These are phyloP conservation scores for Champsocephalus esox DNA, from an alignment of 2,797 vertebrate genomes.

Conservation along the genomic window DNA sequence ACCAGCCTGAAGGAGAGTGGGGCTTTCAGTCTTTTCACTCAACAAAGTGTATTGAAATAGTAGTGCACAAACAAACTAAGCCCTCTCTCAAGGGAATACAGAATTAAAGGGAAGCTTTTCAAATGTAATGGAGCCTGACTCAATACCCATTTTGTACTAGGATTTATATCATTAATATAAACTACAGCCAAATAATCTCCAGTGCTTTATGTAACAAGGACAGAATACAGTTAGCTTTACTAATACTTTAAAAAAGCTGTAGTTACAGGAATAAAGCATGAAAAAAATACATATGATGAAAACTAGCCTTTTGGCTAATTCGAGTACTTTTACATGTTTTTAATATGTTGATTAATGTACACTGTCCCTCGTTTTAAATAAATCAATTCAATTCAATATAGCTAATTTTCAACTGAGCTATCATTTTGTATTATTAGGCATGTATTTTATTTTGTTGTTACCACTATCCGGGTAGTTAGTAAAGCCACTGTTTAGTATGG, in stretches of 20 bases:
- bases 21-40: not conserved
- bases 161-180: slow-evolving; percentile 35
- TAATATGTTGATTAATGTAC: too few species aligned
- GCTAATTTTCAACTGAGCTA: slow-evolving; percentile 6
- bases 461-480: not conserved
- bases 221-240: not conserved
- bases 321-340: too few species aligned
- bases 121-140: slow-evolving; percentile 1
- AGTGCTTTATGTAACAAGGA: slow-evolving; percentile 1
- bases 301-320: too few species aligned
- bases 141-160: not conserved
- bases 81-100: not conserved
- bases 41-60: not conserved
- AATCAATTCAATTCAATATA: too few species aligned
- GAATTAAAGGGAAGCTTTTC: slow-evolving; percentile 1
- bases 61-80: slow-evolving; percentile 5
- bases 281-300: not conserved
- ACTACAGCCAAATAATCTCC: not conserved
- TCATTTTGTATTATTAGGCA: not conserved
- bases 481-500: not conserved
- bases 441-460: not conserved
- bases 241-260: not conserved
- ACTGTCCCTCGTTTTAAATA: too few species aligned
- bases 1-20: not conserved
- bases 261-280: too few species aligned